Base-by-base conservation (phyloP, 1,140 invertebrate species). In the Battus philenor region DNA sequence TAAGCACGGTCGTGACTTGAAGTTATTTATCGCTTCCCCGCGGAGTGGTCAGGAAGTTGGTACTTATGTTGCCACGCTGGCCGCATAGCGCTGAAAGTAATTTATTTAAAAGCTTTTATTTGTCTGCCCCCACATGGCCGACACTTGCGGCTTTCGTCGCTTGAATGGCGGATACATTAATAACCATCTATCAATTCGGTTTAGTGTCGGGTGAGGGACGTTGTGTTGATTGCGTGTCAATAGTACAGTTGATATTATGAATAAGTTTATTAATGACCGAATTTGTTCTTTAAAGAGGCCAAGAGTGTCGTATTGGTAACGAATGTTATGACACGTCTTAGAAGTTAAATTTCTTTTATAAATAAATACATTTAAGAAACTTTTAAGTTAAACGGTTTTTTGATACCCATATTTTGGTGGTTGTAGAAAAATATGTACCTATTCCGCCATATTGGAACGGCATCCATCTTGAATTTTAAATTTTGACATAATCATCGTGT, bases 1-100 rank as follows among this genome's bases (percentile, higher is more conserved):
- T 50, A 48, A 20, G 2, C 46, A 52, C 47, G 34, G 46, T 52
- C 29, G 39, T 39, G 17, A 20, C 18, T 20, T 20, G n/a, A 20
- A 20, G 47, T 60, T 54, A 66, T 66, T 66, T 66, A 66, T 66
- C 47, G 47, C 47, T 59, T 61, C 59, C 62, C 50, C 36, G 43
- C 44, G 54, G 47, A 27, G 36, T 54, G 62, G 59, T 52, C 61
- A 61, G 62, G 62, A 66, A 59, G 56, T 54, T 50, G 47, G 47
- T 54, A 66, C 62, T 66, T 56, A 54, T 49, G 39, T 43, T 51
- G 48, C 45, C 47, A 50, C 29, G 34, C 55, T 29, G 18, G 2
- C 18, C 18, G 18, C 30, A 41, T 46, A 47, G 46, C 36, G 51
- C 45, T 45, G 41, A 44, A 46, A 45, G 44, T 49, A 39, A 53